These are phyloP conservation scores for Oscheius sp. DNA, from an alignment of 2,888 invertebrate genomes.

Conservation along the genomic window DNA sequence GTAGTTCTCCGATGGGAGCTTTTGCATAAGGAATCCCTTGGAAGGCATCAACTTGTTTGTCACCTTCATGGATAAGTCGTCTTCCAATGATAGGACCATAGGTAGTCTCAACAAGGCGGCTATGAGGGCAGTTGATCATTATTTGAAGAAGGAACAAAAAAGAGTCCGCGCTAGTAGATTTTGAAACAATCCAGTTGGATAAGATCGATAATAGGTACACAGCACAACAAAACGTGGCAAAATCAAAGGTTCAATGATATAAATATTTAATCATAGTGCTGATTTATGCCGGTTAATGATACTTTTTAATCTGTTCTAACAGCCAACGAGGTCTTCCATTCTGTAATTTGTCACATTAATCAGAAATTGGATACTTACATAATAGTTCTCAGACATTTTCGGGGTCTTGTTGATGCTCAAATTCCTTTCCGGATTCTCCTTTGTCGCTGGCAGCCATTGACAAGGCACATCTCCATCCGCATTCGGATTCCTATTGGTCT, in stretches of 20 bases:
- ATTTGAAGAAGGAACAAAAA: no score
- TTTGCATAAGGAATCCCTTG: constrained; percentile 56
- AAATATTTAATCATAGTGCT: no score
- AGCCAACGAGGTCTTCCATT: constrained; percentile 7
- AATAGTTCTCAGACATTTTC: not conserved
- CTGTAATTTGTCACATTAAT: not conserved
- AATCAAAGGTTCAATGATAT: no score
- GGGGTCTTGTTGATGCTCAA: not conserved
- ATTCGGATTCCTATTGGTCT: constrained; percentile 5
- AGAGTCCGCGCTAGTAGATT: no score
- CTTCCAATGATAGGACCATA: constrained; percentile 54
- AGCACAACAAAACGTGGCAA: no score
- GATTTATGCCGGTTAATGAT: not conserved
- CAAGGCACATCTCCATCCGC: not conserved
- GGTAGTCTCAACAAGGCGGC: constrained; percentile 32
- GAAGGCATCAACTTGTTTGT: constrained; percentile 48
- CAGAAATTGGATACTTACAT: not conserved
- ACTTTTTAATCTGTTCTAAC: not conserved
- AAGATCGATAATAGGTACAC: no score
- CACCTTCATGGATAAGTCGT: constrained; percentile 46
- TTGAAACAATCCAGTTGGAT: no score
- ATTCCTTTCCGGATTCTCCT: constrained; percentile 2
- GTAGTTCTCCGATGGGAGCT: constrained; percentile 45
- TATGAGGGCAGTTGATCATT: not conserved
- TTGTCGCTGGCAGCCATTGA: constrained; percentile 15